These are phyloP conservation scores for Saguinus oedipus DNA, from an alignment of 2,797 vertebrate genomes.

Conservation along the genomic window DNA sequence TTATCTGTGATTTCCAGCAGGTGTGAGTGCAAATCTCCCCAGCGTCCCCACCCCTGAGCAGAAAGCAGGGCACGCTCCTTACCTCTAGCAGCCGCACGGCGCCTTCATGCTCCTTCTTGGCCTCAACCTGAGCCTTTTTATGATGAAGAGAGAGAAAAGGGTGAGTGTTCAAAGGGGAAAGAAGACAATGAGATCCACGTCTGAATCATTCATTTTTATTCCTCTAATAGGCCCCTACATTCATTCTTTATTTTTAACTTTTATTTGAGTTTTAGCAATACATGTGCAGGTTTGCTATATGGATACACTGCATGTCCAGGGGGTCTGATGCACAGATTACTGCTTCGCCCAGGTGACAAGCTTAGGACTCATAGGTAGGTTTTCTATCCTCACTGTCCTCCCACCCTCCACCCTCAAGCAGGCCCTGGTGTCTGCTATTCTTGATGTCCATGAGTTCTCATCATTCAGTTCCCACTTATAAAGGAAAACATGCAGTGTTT, in stretches of 20 bases:
- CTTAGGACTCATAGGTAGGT: too few relatives aligned
- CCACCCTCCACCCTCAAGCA: too few relatives aligned
- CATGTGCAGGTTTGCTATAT: not conserved
- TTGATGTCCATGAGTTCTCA: too few relatives aligned
- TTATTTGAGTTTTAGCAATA: not conserved
- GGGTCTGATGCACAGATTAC: not conserved
- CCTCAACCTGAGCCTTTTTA: constrained; percentile 97
- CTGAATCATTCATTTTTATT: accelerated
- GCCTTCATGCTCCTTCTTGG: constrained; percentile 98
- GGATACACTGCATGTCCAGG: not conserved
- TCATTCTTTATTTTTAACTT: not conserved
- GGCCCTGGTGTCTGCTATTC: too few relatives aligned
- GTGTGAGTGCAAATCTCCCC: accelerated
- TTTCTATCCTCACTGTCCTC: too few relatives aligned
- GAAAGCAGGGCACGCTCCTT: constrained; percentile 75
- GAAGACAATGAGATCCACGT: accelerated
- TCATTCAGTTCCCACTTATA: too few relatives aligned
- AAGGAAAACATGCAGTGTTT: too few relatives aligned
- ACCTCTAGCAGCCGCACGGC: constrained; percentile 99
- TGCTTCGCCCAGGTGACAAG: not conserved
- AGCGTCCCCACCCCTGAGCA: accelerated
- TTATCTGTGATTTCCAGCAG: accelerated
- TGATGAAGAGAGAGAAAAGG: not conserved
- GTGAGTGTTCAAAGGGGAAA: not conserved
- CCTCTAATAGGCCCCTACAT: accelerated